These are phyloP conservation scores for Brachyptera putata DNA, from an alignment of 2,888 invertebrate genomes.

Conservation along the genomic window DNA sequence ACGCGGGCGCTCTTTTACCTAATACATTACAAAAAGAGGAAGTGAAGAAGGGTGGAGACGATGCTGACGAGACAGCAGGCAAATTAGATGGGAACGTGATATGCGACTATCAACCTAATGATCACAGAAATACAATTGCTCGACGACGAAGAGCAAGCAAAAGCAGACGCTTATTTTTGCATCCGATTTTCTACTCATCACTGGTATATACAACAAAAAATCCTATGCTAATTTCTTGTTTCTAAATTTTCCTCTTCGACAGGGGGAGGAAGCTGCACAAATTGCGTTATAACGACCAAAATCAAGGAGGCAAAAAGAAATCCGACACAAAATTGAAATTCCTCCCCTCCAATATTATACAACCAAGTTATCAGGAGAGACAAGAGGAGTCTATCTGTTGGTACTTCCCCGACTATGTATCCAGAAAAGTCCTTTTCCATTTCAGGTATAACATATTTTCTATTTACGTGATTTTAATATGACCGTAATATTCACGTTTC, in stretches of 20 bases:
- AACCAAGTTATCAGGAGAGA: slow-evolving; percentile 5
- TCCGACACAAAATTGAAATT: slow-evolving; percentile 12
- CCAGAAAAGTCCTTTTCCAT: neutral
- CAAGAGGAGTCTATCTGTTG: neutral
- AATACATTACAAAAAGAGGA: neutral
- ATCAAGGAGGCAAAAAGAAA: slow-evolving; percentile 5
- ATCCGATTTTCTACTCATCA: too few species aligned
- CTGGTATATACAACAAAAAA: neutral
- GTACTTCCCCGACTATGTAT: too few species aligned
- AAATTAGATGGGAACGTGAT: neutral
- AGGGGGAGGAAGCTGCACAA: neutral
- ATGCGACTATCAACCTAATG: neutral
- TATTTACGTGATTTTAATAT: slow-evolving; percentile 8
- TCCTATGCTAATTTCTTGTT: slow-evolving; percentile 13
- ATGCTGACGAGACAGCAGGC: neutral
- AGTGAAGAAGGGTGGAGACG: neutral
- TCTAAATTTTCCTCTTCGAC: neutral
- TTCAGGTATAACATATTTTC: slow-evolving; percentile 9
- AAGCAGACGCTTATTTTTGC: too few species aligned
- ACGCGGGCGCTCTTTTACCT: neutral
- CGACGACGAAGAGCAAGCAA: too few species aligned
- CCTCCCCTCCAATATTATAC: slow-evolving; percentile 7
- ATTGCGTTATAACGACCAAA: slow-evolving; percentile 16
- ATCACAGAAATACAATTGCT: too few species aligned
- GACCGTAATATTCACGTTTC: neutral